Evolutionary conservation across 2,888 invertebrate genomes (phyloP).

Genomic region (Xanthia togata): DNA sequence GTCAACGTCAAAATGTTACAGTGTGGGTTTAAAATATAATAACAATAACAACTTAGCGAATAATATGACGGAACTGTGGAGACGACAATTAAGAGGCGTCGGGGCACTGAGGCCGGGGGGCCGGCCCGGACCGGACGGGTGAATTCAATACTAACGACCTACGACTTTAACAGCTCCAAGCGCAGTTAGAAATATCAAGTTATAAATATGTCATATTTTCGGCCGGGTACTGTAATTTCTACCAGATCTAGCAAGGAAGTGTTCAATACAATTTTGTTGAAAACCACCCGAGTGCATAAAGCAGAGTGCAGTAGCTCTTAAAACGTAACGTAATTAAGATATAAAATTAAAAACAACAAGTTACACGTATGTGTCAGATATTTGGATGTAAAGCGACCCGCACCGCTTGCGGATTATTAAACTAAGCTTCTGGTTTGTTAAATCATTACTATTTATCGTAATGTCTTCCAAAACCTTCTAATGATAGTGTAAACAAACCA

Average conservation of each 20-base stretch:
- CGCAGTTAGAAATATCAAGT: no score
- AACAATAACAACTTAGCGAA: no score
- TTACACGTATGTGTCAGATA: conserved; percentile 43
- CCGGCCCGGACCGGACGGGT: no score
- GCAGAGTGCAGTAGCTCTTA: conserved; percentile 44
- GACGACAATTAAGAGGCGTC: no score
- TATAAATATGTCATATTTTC: no score
- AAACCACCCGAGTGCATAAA: conserved; percentile 35
- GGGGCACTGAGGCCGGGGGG: no score
- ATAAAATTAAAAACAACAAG: conserved; percentile 62
- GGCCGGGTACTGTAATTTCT: neutral
- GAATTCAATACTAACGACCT: no score
- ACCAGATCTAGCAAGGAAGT: neutral
- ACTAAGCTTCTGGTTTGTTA: conserved; percentile 18
- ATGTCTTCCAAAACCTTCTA: neutral
- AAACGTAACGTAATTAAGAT: conserved; percentile 47
- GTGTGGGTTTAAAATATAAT: no score
- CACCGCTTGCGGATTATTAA: neutral
- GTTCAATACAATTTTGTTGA: conserved; percentile 31
- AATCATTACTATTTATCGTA: conserved; percentile 16
- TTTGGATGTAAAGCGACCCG: conserved; percentile 40
- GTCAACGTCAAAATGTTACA: no score
- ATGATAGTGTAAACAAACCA: neutral
- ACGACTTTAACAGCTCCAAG: no score
- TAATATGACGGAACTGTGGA: no score